Evolutionary conservation across 37 sponge, comb jelly and placozoan genomes (phyloP), one percentile per base, ranked within the genome.

Genomic region (Diacarnus erythraeanus): DNA sequence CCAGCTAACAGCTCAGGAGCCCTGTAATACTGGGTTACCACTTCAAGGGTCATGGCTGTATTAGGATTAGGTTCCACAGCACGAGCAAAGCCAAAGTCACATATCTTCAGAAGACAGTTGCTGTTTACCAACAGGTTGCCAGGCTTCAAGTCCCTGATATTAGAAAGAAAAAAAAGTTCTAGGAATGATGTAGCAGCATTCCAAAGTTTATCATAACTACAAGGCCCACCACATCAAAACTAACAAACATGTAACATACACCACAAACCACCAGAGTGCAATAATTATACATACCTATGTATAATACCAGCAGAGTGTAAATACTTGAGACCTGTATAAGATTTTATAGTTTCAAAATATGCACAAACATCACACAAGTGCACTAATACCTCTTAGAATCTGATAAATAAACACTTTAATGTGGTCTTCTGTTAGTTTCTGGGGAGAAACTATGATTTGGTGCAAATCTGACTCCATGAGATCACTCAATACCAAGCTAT

Each of bases 71-170:
- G 86, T 41, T 91, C 95, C 10, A 88, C 76, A 40, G 82, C 90
- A 65, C 95, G 81, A 39, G 95, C 95, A 81, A 94, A 94, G 12
- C 95, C 95, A 82, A 94, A 94, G 66, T 94, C 95, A 82, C 95
- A 94, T 61, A 94, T 94, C 77, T 88, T 87, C 21, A 94, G 74
- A 18, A 71, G 81, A 58, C 89, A 91, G 83, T 92, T 88, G 63
- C 89, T 88, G 76, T 94, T 91, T 27, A 94, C 95, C 10, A 94
- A 72, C 6, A 94, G 57, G 38, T 94, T 94, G 36, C 95, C 95
- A 59, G 95, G 95, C 61, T 94, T 94, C 65, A 94, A 65, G 56
- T 94, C 95, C 41, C 95, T 78, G 59, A 2, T 26, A 10, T 6
- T 29, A 30, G 3, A 43, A 72, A 39, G 37, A 29, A 42, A 6